phyloP scores from a whole-genome alignment of 1,140 invertebrate species.

The Metaphire vulgaris region DNA sequence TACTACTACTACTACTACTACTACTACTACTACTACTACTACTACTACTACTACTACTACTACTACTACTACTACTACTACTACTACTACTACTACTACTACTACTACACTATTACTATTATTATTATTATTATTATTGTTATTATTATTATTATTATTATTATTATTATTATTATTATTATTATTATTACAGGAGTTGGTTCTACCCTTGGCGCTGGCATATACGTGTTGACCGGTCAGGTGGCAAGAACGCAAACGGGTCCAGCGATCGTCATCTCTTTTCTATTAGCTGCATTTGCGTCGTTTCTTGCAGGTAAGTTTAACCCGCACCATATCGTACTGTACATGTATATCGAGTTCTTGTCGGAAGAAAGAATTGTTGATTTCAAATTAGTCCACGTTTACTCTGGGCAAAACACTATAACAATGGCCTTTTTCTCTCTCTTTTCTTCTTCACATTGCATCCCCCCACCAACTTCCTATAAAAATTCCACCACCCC shows the following conservation, averaged over 20 bases:
- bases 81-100: conserved; percentile 2
- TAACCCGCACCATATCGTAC: no score
- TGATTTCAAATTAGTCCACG: no score
- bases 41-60: conserved; percentile 2
- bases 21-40: conserved; percentile 17
- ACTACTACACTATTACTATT: neutral
- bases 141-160: neutral
- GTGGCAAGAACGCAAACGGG: conserved; percentile 77
- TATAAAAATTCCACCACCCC: no score
- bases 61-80: conserved; percentile 3
- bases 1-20: conserved; percentile 20
- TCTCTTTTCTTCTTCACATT: no score
- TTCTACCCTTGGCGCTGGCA: conserved; percentile 40
- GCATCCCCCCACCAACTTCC: no score
- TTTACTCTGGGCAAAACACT: no score
- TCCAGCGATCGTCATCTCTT: conserved; percentile 77
- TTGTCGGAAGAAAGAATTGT: no score
- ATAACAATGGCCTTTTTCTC: no score
- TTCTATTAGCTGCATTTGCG: conserved; percentile 77
- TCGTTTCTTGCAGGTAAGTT: conserved; percentile 74
- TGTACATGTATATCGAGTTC: no score
- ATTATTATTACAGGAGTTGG: conserved; percentile 23
- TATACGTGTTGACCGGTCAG: conserved; percentile 82
- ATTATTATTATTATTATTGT: neutral
- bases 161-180: neutral